phyloP scores from a whole-genome alignment of 2,888 invertebrate species.

The Cheilosia urbana region DNA sequence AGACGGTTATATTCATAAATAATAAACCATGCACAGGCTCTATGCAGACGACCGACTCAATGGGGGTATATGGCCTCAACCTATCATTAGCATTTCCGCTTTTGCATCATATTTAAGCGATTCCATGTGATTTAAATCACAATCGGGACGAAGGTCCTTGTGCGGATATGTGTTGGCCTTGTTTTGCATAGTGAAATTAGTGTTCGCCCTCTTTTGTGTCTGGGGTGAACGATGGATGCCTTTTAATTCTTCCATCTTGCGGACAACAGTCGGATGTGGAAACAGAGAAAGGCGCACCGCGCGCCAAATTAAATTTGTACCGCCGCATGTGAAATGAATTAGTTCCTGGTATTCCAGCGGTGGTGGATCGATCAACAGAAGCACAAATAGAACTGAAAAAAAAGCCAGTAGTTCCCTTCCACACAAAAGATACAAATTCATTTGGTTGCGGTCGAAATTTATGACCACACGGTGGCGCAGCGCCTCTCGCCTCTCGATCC shows the following conservation, averaged over 20 bases:
- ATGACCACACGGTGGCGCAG: constrained; percentile 46
- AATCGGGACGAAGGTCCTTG: constrained; percentile 66
- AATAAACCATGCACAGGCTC: constrained; percentile 70
- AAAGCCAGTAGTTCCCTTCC: constrained; percentile 64
- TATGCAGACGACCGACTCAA: constrained; percentile 37
- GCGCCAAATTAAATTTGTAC: constrained; percentile 57
- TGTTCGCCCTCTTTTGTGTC: constrained; percentile 45
- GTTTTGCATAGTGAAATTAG: constrained; percentile 74
- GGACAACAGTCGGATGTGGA: constrained; percentile 40
- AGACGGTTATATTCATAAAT: constrained; percentile 74
- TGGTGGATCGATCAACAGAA: constrained; percentile 50
- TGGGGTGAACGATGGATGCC: constrained; percentile 18
- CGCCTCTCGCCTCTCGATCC: constrained; percentile 31
- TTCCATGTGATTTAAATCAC: constrained; percentile 74
- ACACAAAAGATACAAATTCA: constrained; percentile 71
- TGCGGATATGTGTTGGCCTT: constrained; percentile 21
- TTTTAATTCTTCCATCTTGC: constrained; percentile 57
- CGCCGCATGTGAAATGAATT: constrained; percentile 56
- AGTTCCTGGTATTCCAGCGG: constrained; percentile 75
- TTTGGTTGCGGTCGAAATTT: constrained; percentile 70
- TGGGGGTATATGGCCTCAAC: constrained; percentile 76
- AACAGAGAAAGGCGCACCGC: constrained; percentile 32
- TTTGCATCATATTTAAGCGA: constrained; percentile 80
- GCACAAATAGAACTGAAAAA: constrained; percentile 51
- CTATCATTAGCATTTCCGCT: constrained; percentile 84